Evolutionary conservation across 2,113 vertebrate species (phyloP).

Genomic region (Pseudorasbora parva): DNA sequence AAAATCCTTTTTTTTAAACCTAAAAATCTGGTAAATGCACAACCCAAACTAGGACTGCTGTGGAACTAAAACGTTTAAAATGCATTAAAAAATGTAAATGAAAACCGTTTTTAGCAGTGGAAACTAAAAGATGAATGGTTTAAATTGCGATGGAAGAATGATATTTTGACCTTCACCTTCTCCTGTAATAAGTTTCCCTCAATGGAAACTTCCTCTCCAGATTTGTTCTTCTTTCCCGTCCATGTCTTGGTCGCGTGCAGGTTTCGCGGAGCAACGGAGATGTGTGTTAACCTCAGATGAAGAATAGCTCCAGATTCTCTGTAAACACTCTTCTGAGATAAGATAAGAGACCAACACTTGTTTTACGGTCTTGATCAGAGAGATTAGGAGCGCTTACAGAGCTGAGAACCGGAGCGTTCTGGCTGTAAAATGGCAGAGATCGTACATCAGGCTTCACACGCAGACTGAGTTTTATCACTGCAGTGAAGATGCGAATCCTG

Average conservation of each 20-base stretch:
- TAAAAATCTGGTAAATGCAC: no score
- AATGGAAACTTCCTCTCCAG: not conserved
- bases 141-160: not conserved
- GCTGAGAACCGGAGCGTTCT: slow-evolving; percentile 41
- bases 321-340: slow-evolving; percentile 55
- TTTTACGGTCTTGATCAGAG: slow-evolving; percentile 44
- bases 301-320: slow-evolving; percentile 46
- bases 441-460: slow-evolving; percentile 24
- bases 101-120: no score
- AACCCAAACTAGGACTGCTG: no score
- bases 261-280: slow-evolving; percentile 2
- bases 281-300: slow-evolving; percentile 39
- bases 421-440: not conserved
- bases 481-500: not conserved
- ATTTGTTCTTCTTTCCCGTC: not conserved
- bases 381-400: slow-evolving; percentile 45
- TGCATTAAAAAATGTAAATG: no score
- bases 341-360: slow-evolving; percentile 49
- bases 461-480: not conserved
- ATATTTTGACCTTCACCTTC: no score
- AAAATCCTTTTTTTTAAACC: no score
- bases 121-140: not conserved
- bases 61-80: no score
- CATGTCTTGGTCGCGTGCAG: not conserved
- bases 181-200: no score